Evolutionary conservation across 1,140 invertebrate genomes (phyloP), one percentile per base, ranked within the genome.

Genomic region (Brachionus plicatilis): DNA sequence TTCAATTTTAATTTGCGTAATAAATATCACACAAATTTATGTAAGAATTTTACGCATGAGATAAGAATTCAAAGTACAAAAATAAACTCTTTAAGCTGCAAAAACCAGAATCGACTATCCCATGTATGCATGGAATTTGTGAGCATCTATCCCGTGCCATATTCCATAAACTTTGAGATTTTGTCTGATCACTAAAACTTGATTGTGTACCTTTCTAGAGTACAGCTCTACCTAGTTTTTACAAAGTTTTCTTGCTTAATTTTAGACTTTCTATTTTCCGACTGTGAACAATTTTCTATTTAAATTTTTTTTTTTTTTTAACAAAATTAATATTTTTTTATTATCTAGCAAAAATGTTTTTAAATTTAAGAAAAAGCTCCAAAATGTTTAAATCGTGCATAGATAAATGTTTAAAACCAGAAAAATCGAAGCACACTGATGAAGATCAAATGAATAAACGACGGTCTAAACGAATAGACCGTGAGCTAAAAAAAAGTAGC

Each of bases 1-100:
- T 72, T 72, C 20, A 72, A 72, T 72, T 72, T 68, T 68, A 20
- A 72, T 43, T 41, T 72, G 68, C 37, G 68, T 72, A 72, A 72
- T 72, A 33, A 33, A n/a, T 43, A 43, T 41, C 68, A 43, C 41
- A 43, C 14, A 5, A 20, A 72, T 43, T 72, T 45, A 43, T 33
- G 3, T 33, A 68, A 68, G 33, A 41, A 33, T 68, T 68, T 72
- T 43, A 72, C 68, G 68, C 68, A 41, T 72, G 68, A 72, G 7
- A 41, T 72, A 72, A n/a, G 9, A 41, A 41, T 72, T 20, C 68
- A 72, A 72, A 72, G 68, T 72, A 37, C 68, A 72, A 41, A 72
- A 72, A 72, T 72, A 72, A 72, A 33, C 33, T 17, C 37, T 72
- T 60, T 24, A 60, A 27, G 9, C 7, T 27, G 9, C 14, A 43